Conservation (phyloP, 2,888 invertebrate genomes). For the Cryptus viduatorius region DNA sequence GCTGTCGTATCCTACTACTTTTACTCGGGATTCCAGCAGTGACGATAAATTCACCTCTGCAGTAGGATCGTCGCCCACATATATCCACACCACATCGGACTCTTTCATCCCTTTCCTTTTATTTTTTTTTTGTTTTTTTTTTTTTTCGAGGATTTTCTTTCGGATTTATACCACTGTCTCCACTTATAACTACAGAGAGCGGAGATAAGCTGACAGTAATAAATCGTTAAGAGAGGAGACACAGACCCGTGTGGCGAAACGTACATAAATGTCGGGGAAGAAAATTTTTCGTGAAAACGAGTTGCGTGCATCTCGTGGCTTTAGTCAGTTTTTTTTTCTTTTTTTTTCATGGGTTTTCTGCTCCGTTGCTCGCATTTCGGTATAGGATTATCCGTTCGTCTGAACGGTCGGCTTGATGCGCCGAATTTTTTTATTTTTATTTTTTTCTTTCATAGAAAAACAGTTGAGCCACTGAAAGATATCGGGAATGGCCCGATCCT, state of each 20-base stretch:
- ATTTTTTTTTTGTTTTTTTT: conserved; percentile 18
- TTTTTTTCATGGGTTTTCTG: not conserved
- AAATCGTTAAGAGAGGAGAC: conserved; percentile 61
- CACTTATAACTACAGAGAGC: conserved; percentile 68
- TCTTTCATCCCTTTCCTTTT: conserved; percentile 35
- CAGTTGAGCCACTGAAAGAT: not conserved
- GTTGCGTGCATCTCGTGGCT: not conserved
- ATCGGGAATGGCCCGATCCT: not conserved
- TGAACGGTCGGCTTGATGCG: conserved; percentile 1
- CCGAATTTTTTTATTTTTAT: not conserved
- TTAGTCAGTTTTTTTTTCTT: not conserved
- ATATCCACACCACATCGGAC: conserved; percentile 25
- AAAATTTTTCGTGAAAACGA: conserved; percentile 14
- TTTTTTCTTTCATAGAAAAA: not conserved
- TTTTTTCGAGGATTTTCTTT: conserved; percentile 67
- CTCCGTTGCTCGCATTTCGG: not conserved
- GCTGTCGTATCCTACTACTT: conserved; percentile 41
- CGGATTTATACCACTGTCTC: conserved; percentile 71
- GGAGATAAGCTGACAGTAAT: conserved; percentile 68
- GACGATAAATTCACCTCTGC: conserved; percentile 63
- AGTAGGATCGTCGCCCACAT: conserved; percentile 53
- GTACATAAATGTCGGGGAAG: conserved; percentile 2
- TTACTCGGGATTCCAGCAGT: conserved; percentile 54
- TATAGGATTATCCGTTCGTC: conserved; percentile 9
- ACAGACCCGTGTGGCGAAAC: conserved; percentile 2